A percentile compares a stretch with the other conserved stretches of the same genome.
phyloP scores from a whole-genome alignment of 2,888 invertebrate genomes.

The Stratiomys singularior region DNA sequence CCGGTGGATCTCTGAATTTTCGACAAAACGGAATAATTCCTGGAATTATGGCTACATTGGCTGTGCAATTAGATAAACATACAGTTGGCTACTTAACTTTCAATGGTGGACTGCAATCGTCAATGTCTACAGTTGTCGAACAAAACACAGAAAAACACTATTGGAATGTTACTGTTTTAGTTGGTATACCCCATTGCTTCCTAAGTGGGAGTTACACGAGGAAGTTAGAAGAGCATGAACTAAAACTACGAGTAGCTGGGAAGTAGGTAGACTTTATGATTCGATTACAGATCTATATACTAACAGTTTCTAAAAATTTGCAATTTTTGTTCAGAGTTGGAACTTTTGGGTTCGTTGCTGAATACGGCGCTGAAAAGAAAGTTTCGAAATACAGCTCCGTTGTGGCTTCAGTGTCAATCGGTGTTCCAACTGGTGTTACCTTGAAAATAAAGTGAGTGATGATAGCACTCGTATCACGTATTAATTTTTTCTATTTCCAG shows the following conservation, averaged over 20 bases:
- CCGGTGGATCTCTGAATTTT: conserved; percentile 79
- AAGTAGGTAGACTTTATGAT: conserved; percentile 73
- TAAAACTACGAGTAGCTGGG: conserved; percentile 79
- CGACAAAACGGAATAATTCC: conserved; percentile 81
- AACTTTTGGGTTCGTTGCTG: conserved; percentile 85
- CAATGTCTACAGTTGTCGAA: conserved; percentile 84
- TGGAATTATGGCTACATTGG: conserved; percentile 81
- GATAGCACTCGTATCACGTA: neutral
- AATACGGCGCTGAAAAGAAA: conserved; percentile 93
- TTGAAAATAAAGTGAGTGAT: conserved; percentile 86
- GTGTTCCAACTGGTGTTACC: conserved; percentile 87
- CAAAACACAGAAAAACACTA: conserved; percentile 78
- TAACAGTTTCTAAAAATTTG: no score
- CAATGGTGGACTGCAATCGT: conserved; percentile 74
- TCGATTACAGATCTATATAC: neutral
- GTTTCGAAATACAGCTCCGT: conserved; percentile 90
- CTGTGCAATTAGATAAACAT: conserved; percentile 86
- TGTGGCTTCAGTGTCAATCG: conserved; percentile 85
- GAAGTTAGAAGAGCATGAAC: conserved; percentile 81
- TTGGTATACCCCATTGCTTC: conserved; percentile 85
- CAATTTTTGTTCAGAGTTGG: conserved; percentile 72
- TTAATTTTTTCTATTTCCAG: conserved; percentile 66
- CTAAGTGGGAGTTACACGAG: conserved; percentile 79
- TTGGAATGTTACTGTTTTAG: conserved; percentile 78
- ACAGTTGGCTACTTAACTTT: conserved; percentile 90